Conservation (phyloP, 2,113 vertebrate genomes). For the Dunckerocampus dactyliophorus region DNA sequence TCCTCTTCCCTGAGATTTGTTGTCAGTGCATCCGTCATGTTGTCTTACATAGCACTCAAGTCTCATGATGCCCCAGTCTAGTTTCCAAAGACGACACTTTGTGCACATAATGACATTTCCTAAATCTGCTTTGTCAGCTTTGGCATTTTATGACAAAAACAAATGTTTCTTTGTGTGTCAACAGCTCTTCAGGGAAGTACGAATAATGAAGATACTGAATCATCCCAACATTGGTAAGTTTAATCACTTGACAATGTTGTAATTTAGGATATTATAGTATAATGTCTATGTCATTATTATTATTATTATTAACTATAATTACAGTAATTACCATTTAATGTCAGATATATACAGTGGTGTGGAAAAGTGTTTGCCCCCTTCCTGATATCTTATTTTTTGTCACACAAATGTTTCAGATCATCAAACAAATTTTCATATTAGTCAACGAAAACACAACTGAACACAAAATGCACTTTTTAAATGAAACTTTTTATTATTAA, state of each 20-base stretch:
- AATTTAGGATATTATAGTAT: no score
- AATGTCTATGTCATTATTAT: no score
- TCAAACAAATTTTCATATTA: no score
- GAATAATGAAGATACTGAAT: conserved; percentile 98
- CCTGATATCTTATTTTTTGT: no score
- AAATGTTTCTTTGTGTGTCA: conserved; percentile 50
- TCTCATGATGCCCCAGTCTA: conserved; percentile 24
- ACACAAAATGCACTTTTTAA: no score
- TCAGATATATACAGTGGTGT: no score
- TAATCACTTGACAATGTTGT: neutral
- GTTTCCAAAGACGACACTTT: conserved; percentile 7
- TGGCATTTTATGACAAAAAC: conserved; percentile 3
- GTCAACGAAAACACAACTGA: no score
- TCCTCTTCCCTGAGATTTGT: conserved; percentile 37
- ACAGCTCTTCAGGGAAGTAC: conserved; percentile 96
- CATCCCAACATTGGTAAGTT: conserved; percentile 93
- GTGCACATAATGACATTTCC: conserved; percentile 9
- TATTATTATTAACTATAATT: no score
- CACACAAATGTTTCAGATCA: no score
- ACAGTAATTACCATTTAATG: no score
- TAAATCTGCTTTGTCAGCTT: neutral
- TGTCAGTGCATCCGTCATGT: conserved; percentile 23
- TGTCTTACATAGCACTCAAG: conserved; percentile 31
- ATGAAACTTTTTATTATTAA: no score
- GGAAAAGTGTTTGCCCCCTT: no score